Evolutionary conservation across 1,140 invertebrate species (phyloP), one percentile per base, ranked within the genome.

Genomic region (Acromyrmex echinatior): DNA sequence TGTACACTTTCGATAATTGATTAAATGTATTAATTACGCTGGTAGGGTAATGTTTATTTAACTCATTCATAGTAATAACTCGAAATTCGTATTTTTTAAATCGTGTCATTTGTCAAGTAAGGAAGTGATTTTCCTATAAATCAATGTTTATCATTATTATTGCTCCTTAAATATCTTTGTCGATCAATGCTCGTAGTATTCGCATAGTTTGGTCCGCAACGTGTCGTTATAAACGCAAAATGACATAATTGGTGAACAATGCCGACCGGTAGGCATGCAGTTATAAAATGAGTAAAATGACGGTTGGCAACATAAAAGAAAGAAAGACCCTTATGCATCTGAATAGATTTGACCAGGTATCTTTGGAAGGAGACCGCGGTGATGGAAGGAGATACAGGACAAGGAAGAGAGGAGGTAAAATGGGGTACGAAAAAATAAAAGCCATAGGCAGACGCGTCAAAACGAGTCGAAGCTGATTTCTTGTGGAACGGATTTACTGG

Each of bases 401-500:
- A 35, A 4, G 2, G n/a, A 10, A 21, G 0, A 56, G 18, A n/a
- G 18, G 6, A 56, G 7, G 39, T 45, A 12, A 45, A 45, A 45
- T 45, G 9, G 39, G 39, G 9, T 45, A 45, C 1, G 39, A 2
- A 25, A 45, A 45, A 45, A 45, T 45, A 45, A 45, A 45, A 45
- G 39, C 7, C 6, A 39, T 9, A 39, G 35, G 9, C 39, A 45
- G 39, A 45, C 39, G 39, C 9, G 39, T 45, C 39, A 45, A 45
- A 45, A 45, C 39, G 39, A 45, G 39, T 45, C 39, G 49, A 16
- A 51, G 16, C 9, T 10, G 49, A 51, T 56, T 7, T 56, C 18
- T 56, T 2, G 16, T 56, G 18, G 6, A 56, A 56, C 18, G 18
- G 53, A 56, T 56, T 56, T 93, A 92, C 91, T 90, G 90, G 92